A percentile compares a stretch with the other conserved stretches of the same genome.
These are phyloP conservation scores for Aplocera efformata DNA, from an alignment of 2,888 invertebrate species.

Conservation along the genomic window DNA sequence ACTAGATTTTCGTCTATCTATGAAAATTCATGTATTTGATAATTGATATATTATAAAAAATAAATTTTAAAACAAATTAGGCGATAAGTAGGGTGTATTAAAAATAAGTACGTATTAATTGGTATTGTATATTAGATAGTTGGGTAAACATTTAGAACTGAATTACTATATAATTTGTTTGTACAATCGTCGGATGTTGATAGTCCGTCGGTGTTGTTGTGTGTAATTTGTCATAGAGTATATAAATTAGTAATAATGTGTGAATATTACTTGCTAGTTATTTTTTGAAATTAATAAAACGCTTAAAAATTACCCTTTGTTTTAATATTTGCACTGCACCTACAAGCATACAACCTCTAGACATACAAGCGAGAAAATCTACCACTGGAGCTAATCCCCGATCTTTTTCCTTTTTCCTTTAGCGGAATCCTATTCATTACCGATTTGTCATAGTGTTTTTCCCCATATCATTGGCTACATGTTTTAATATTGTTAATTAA, in stretches of 20 bases:
- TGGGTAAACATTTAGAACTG: conserved; percentile 63
- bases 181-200: conserved; percentile 45
- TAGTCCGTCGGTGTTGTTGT: conserved; percentile 49
- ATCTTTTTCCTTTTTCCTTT: no score
- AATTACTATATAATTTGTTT: conserved; percentile 50
- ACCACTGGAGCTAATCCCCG: no score
- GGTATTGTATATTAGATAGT: conserved; percentile 61
- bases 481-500: no score
- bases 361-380: no score
- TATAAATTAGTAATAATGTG: conserved; percentile 68
- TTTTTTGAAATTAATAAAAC: conserved; percentile 77
- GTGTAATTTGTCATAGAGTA: conserved; percentile 73
- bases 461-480: no score
- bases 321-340: no score
- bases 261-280: conserved; percentile 75
- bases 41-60: conserved; percentile 44
- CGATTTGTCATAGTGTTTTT: no score
- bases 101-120: conserved; percentile 53
- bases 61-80: conserved; percentile 54
- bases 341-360: no score
- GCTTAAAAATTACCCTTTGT: conserved; percentile 50
- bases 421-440: no score
- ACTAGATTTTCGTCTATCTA: conserved; percentile 2
- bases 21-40: conserved; percentile 31
- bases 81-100: conserved; percentile 57